phyloP scores from a whole-genome alignment of 2,888 invertebrate species.

The Spilosoma lubricipeda region DNA sequence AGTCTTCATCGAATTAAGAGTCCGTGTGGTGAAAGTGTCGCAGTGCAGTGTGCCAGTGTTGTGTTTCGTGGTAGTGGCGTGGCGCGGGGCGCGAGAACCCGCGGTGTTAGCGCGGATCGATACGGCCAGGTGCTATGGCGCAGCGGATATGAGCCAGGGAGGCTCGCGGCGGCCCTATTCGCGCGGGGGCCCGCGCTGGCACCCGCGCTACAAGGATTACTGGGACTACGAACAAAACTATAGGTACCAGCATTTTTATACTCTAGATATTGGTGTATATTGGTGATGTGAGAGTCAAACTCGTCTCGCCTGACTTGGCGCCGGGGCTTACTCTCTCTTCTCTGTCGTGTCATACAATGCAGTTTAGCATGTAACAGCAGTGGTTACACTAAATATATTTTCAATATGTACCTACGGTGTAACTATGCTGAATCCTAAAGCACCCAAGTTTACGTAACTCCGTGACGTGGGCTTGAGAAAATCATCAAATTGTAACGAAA shows the following conservation, averaged over 20 bases:
- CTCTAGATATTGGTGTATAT: background rate
- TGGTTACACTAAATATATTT: background rate
- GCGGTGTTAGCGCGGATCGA: constrained; percentile 73
- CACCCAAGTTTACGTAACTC: constrained; percentile 19
- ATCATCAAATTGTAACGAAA: constrained; percentile 8
- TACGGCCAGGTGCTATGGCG: constrained; percentile 71
- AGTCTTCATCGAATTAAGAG: constrained; percentile 45
- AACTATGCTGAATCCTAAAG: background rate
- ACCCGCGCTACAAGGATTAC: constrained; percentile 84
- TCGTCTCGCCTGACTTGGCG: constrained; percentile 9
- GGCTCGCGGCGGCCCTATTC: constrained; percentile 81
- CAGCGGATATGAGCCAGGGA: constrained; percentile 80
- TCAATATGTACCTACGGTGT: background rate
- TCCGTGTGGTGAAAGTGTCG: constrained; percentile 61
- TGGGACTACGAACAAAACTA: constrained; percentile 85
- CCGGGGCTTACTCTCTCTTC: constrained; percentile 7
- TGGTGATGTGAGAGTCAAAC: constrained; percentile 14
- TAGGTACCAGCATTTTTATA: constrained; percentile 59
- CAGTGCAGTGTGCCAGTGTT: constrained; percentile 66
- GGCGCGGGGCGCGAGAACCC: constrained; percentile 53
- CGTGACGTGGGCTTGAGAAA: constrained; percentile 15
- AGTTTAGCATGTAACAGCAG: background rate
- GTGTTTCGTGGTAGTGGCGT: constrained; percentile 45
- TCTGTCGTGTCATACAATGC: background rate
- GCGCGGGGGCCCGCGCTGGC: constrained; percentile 82